Evolutionary conservation across 1,140 invertebrate species (phyloP), one percentile per base, ranked within the genome.

Genomic region (Cepaea nemoralis): DNA sequence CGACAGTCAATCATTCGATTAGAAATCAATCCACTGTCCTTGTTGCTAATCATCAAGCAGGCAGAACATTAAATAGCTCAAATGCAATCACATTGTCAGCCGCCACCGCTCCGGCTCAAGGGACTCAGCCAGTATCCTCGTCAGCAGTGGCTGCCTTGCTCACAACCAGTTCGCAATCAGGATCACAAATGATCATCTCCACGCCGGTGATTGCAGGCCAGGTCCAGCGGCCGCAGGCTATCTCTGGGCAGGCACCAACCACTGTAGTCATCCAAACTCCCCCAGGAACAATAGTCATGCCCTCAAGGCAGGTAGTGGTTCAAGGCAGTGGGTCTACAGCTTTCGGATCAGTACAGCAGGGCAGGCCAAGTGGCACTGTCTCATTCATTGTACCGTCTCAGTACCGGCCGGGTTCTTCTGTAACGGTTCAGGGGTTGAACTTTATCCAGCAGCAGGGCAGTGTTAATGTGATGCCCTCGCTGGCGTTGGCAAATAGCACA

Each of bases 361-460:
- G 40, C 1, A 69, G 59, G 6, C 77, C 69, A 24, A 66, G 77
- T 19, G 77, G 78, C 42, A 80, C 78, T 24, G 78, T 80, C 12
- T 80, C 78, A 12, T 80, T 80, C 33, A 73, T 80, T 73, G 78
- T 80, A 27, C 78, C 78, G 22, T 63, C 78, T n/a, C 78, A 80
- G 31, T 80, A 80, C 42, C 48, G 78, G 19, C 67, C 50, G 33
- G 37, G 33, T 22, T 79, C 77, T 22, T 45, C 59, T 69, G 67
- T 80, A 0, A 80, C 77, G 2, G 59, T 77, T 37, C 75, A 55
- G 33, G 75, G 75, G 14, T 31, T 77, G 33, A 77, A 77, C 75
- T 39, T 80, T 45, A 71, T 80, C 16, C 76, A 77, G 27, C 78
- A 70, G 39, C 40, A 59, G 10, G 67, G 55, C 22, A 45, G 14